Conservation (phyloP, 2,888 invertebrate genomes). For the Pediacus dermestoides region DNA sequence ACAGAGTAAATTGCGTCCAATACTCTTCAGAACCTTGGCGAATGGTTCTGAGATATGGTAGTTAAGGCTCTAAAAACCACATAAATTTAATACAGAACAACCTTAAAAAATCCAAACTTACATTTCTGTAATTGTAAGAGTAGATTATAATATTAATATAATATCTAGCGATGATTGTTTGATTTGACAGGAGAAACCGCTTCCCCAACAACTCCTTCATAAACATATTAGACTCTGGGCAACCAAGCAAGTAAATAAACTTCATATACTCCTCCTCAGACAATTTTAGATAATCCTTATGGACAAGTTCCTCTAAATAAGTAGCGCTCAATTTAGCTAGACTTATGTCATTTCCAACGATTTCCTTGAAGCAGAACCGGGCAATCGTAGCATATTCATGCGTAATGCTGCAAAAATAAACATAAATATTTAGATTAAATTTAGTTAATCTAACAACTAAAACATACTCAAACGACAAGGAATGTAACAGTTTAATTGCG, state of each 20-base stretch:
- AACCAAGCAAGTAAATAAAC: conserved; percentile 1
- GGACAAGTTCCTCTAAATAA: neutral
- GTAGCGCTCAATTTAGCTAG: neutral
- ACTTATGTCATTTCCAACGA: neutral
- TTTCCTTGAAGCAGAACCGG: neutral
- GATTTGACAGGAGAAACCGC: conserved; percentile 1
- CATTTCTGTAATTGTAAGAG: neutral
- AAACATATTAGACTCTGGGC: neutral
- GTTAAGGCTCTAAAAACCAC: too few relatives aligned
- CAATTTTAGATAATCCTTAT: conserved; percentile 1
- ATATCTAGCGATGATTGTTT: neutral
- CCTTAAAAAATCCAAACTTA: neutral
- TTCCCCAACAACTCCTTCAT: conserved; percentile 1
- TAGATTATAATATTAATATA: neutral
- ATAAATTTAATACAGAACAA: too few relatives aligned
- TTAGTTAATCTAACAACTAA: neutral
- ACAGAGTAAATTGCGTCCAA: too few relatives aligned
- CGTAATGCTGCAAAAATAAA: neutral
- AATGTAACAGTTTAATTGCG: conserved; percentile 1
- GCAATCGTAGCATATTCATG: neutral
- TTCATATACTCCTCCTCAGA: neutral
- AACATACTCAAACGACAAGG: neutral
- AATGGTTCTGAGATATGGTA: too few relatives aligned
- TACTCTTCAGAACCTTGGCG: too few relatives aligned
- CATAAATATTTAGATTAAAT: neutral